These are phyloP conservation scores for Protosalanx chinensis DNA, from an alignment of 2,797 vertebrate species.

Conservation along the genomic window DNA sequence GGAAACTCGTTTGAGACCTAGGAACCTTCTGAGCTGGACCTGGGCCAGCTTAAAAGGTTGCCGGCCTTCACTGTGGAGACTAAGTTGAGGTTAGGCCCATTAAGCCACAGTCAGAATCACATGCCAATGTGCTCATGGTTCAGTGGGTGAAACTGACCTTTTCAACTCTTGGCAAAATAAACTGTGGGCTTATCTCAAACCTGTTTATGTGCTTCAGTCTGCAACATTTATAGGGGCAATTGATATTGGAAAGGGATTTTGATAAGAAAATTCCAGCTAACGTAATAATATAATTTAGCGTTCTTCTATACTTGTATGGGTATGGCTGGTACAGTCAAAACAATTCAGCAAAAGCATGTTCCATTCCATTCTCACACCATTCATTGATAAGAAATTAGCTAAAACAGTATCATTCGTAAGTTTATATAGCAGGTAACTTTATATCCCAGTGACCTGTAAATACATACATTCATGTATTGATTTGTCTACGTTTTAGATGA, in stretches of 20 bases:
- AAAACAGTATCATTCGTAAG: slow-evolving; percentile 27
- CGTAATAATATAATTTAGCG: slow-evolving; percentile 40
- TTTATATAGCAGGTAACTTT: slow-evolving; percentile 20
- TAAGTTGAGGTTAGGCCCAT: slow-evolving; percentile 26
- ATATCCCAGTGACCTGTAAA: slow-evolving; percentile 23
- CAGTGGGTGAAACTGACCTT: slow-evolving; percentile 47
- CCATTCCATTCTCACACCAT: background rate
- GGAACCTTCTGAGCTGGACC: slow-evolving; percentile 32
- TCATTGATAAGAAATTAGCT: background rate
- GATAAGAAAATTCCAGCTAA: slow-evolving; percentile 27
- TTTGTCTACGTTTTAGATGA: slow-evolving; percentile 25
- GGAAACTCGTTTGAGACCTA: slow-evolving; percentile 44
- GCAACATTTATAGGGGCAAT: slow-evolving; percentile 43
- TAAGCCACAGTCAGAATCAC: slow-evolving; percentile 21
- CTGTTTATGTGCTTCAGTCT: slow-evolving; percentile 43
- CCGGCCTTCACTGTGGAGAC: slow-evolving; percentile 19
- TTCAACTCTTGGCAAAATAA: slow-evolving; percentile 48
- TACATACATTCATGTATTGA: slow-evolving; percentile 16
- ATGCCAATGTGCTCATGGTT: slow-evolving; percentile 20
- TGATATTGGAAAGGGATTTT: slow-evolving; percentile 48
- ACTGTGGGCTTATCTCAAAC: slow-evolving; percentile 42
- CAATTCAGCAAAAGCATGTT: slow-evolving; percentile 41
- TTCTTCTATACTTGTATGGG: slow-evolving; percentile 53
- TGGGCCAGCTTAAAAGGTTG: slow-evolving; percentile 29
- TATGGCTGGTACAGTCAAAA: slow-evolving; percentile 37